Base-by-base conservation (phyloP, 2,113 vertebrate genomes). In the Larimichthys crocea region DNA sequence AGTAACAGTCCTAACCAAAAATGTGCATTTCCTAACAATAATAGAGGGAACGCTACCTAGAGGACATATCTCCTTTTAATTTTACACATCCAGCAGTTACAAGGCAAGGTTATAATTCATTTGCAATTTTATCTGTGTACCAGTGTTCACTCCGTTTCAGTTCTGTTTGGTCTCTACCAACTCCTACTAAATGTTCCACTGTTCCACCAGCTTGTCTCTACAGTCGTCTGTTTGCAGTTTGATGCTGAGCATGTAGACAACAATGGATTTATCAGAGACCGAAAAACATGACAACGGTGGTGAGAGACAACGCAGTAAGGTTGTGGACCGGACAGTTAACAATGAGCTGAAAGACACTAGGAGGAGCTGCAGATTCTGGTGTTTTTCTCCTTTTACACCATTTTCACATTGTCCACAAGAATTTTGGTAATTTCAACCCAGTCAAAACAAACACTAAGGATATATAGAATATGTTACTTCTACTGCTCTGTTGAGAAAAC, bases 401-500 rank as follows among this genome's bases (percentile, higher is more conserved):
- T 7, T 14, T 19, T 48, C 40, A 59, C 16, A 5, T 4, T 57
- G 19, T 22, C 15, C 15, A 52, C 26, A 61, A n/a, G 22, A 56
- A 10, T 40, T 14, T 49, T 16, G 0, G 3, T 16, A 20, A 62
- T 29, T 20, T 20, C 2, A 9, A 15, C 22, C 10, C 19, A 48
- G 22, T 69, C 44, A 67, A 65, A 62, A 56, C 70, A 19, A 78
- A 69, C 6, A 31, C 52, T 11, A 16, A 56, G 20, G 40, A 72
- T 31, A 42, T 53, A 26, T 59, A 8, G 9, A 74, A 8, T 16
- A 40, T 42, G 31, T 42, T 16, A 35, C 17, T 52, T 6, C 44
- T 24, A 6, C 22, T 57, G 6, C 14, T 62, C 0, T 42, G 65
- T 22, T 7, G 3, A 49, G 10, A 50, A 29, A 55, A 59, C 31